Conservation (phyloP, 2,113 vertebrate genomes). For the Octodon degus region DNA sequence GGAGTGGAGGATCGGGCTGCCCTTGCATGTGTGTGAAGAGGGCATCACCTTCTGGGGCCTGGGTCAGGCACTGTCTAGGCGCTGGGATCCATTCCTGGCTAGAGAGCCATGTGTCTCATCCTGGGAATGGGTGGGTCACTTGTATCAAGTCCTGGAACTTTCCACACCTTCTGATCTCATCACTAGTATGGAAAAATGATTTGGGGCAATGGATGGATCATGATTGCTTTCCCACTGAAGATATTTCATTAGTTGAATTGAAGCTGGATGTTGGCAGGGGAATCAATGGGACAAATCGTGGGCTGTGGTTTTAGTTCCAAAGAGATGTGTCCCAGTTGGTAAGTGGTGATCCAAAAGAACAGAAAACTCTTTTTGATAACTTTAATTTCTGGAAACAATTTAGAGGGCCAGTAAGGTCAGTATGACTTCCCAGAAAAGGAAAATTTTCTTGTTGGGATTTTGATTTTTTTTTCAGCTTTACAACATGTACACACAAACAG, state of each 20-base stretch:
- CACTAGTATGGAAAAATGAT: conserved; percentile 63
- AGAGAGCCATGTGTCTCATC: background rate
- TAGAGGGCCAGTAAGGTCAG: conserved; percentile 70
- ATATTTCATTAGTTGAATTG: conserved; percentile 55
- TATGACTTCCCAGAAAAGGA: conserved; percentile 60
- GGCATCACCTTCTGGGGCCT: conserved; percentile 19
- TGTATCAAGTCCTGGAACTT: conserved; percentile 46
- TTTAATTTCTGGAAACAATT: conserved; percentile 78
- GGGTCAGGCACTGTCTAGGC: background rate
- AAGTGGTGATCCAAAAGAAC: conserved; percentile 57
- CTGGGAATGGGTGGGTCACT: conserved; percentile 43
- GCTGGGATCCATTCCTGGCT: background rate
- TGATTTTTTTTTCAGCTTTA: background rate
- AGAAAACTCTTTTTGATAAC: conserved; percentile 70
- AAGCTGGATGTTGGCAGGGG: conserved; percentile 51
- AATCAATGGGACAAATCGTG: conserved; percentile 54
- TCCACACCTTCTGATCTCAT: background rate
- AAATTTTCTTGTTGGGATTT: conserved; percentile 43
- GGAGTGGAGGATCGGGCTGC: background rate
- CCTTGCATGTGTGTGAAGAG: background rate
- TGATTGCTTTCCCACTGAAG: conserved; percentile 48
- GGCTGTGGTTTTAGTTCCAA: conserved; percentile 56
- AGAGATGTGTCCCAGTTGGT: conserved; percentile 57
- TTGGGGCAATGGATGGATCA: conserved; percentile 27
- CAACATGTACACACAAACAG: conserved; percentile 31